Conservation (phyloP, 2,113 vertebrate genomes). For the Ammodytes dubius region DNA sequence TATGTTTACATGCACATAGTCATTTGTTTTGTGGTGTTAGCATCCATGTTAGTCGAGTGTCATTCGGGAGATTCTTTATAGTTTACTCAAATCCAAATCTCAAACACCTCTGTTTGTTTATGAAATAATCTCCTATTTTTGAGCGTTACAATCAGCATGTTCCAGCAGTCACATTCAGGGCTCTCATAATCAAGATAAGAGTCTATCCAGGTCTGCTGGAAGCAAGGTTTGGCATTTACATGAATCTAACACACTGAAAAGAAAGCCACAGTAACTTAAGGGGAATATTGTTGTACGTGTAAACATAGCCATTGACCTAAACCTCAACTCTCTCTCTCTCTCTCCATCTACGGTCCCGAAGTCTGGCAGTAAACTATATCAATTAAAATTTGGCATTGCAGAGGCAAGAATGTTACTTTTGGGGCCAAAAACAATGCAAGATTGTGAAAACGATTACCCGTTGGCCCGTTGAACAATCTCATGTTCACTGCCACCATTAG, state of each 20-base stretch:
- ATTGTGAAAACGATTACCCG: neutral
- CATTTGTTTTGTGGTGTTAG: neutral
- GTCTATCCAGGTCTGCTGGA: conserved; percentile 12
- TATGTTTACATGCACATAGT: conserved; percentile 56
- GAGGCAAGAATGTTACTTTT: neutral
- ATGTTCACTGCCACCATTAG: neutral
- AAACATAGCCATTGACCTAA: conserved; percentile 45
- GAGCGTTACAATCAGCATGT: neutral
- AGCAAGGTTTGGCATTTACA: conserved; percentile 21
- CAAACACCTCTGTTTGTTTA: neutral
- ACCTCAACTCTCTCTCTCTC: neutral
- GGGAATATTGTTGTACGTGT: conserved; percentile 46
- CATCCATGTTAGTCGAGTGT: neutral
- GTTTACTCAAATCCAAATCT: conserved; percentile 14
- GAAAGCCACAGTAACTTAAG: conserved; percentile 1
- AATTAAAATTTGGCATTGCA: conserved; percentile 47
- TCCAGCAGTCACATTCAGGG: conserved; percentile 38
- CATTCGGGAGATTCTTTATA: neutral
- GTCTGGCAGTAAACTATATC: conserved; percentile 43
- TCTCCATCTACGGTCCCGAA: neutral
- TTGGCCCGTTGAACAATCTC: neutral
- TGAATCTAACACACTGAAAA: neutral
- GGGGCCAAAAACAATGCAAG: neutral
- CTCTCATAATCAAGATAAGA: conserved; percentile 20
- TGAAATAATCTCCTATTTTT: neutral